These are phyloP conservation scores for Myoxocephalus aenaeus DNA, from an alignment of 2,797 vertebrate genomes.

Conservation along the genomic window DNA sequence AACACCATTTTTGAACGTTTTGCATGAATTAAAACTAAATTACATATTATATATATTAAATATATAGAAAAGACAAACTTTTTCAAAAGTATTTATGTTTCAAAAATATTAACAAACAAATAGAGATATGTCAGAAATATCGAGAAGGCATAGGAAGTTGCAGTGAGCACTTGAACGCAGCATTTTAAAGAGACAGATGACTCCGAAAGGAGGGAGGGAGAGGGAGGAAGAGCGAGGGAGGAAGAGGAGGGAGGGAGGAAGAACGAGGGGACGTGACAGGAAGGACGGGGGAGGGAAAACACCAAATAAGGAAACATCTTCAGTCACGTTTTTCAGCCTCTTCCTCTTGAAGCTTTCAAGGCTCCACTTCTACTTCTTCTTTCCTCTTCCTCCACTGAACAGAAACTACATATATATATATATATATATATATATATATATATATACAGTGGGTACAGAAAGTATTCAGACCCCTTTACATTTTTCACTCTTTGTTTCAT, in stretches of 20 bases:
- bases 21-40: too few species aligned
- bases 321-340: conserved; percentile 42
- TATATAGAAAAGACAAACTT: neutral
- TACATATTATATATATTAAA: neutral
- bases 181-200: conserved; percentile 77
- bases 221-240: neutral
- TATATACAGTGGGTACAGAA: too few species aligned
- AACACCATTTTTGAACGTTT: too few species aligned
- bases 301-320: conserved; percentile 71
- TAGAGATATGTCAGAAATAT: neutral
- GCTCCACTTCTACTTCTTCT: conserved; percentile 32
- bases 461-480: too few species aligned
- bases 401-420: neutral
- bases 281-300: conserved; percentile 45
- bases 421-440: too few species aligned
- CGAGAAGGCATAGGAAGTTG: neutral
- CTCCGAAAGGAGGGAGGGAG: conserved; percentile 39
- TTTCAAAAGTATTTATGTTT: neutral
- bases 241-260: neutral
- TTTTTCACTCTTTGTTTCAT: too few species aligned
- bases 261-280: conserved; percentile 46
- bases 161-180: conserved; percentile 61
- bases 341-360: conserved; percentile 39
- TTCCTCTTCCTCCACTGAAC: conserved; percentile 6
- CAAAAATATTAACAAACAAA: neutral